Evolutionary conservation across 2,888 invertebrate genomes (phyloP).

Genomic region (Orthosia gracilis): DNA sequence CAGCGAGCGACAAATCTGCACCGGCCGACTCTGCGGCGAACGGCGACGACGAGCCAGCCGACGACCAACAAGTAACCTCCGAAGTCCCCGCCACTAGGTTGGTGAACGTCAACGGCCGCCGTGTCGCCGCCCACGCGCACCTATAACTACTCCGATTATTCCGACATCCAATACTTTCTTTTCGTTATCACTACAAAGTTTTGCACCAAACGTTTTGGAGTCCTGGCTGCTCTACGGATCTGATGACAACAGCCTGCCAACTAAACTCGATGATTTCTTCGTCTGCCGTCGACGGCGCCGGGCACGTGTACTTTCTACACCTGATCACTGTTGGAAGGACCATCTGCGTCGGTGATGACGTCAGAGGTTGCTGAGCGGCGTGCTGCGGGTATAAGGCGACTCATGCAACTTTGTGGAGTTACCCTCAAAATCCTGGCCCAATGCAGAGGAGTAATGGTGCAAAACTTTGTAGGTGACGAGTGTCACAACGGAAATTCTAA

Average conservation of each 20-base stretch:
- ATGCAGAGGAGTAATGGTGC: conserved; percentile 84
- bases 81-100: conserved; percentile 89
- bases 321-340: conserved; percentile 45
- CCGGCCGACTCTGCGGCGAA: conserved; percentile 75
- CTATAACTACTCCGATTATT: conserved; percentile 83
- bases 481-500: conserved; percentile 59
- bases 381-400: conserved; percentile 48
- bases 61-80: conserved; percentile 83
- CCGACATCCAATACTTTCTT: conserved; percentile 74
- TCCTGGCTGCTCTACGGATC: conserved; percentile 52
- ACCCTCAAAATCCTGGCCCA: conserved; percentile 40
- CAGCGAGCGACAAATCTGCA: conserved; percentile 76
- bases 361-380: conserved; percentile 24
- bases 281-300: conserved; percentile 10
- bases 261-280: conserved; percentile 17
- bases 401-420: conserved; percentile 39
- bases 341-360: conserved; percentile 13
- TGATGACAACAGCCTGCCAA: conserved; percentile 22
- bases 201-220: conserved; percentile 81
- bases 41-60: conserved; percentile 76
- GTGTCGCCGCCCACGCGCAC: conserved; percentile 84
- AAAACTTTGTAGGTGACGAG: conserved; percentile 90
- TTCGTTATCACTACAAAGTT: conserved; percentile 89
- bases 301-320: conserved; percentile 12
- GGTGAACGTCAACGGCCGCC: conserved; percentile 87